Base-by-base conservation (phyloP, 2,797 vertebrate genomes). In the Dromococcyx pavoninus region DNA sequence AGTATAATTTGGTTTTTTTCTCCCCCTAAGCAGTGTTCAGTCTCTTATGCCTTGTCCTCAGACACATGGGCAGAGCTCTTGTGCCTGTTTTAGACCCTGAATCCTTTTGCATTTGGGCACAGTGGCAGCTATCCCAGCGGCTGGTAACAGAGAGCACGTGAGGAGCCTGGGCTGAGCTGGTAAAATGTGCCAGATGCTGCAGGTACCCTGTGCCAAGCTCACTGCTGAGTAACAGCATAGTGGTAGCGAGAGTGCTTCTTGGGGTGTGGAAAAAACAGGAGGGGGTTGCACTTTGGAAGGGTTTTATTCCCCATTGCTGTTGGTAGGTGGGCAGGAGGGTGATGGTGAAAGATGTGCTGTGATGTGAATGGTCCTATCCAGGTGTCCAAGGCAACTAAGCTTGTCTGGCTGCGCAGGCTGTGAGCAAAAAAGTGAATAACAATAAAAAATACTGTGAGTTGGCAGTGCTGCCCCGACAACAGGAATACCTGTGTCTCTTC, bases 371-470 rank as follows among this genome's bases (percentile, higher is more conserved):
- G 70, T 94, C 89, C 74, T 77, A 33, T 61, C 66, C 43, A 78
- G 66, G 88, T 91, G 95, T 94, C 91, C 91, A 93, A 95, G 96
- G 93, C 86, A 94, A 79, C 90, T 91, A 33, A 88, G 77, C 83
- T 88, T 2, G 1, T 37, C 35, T 73, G 80, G 73, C 73, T 91
- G 60, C 3, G 4, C 60, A 62, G 43, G n/a, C 80, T 88, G 30
- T 64, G 73, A 86, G 89, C 43, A 35, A 77, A 77, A 90, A 79
- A 80, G 65, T 48, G 78, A 95, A 73, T 62, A 43, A 25, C 39
- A 15, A 17, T 25, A 46, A 46, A 32, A 19, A 54, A 50, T 13
- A 21, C 22, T 8, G 25, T 0, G 62, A 86, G 58, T 22, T 88
- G 70, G 14, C 39, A 33, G 54, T 16, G 58, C 66, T 86, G 58